A percentile compares a stretch with the other conserved stretches of the same genome.
phyloP scores from a whole-genome alignment of 2,888 invertebrate species.

The Brachypalpus laphriformis region DNA sequence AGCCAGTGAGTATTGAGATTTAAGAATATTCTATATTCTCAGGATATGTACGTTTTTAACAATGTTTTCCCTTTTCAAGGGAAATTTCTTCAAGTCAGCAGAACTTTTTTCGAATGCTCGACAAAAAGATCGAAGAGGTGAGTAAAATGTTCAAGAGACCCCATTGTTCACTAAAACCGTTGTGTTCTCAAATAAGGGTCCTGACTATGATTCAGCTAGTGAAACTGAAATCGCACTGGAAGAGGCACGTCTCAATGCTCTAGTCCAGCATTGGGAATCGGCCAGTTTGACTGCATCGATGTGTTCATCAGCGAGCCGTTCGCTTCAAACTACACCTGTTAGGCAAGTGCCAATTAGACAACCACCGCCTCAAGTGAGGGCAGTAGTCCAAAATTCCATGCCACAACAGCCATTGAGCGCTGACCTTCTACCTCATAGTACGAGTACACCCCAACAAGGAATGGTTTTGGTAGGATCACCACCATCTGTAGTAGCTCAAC shows the following conservation, averaged over 20 bases:
- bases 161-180: neutral
- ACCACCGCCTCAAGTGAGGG: conserved; percentile 77
- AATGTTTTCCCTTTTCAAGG: conserved; percentile 84
- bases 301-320: conserved; percentile 84
- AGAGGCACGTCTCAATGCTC: conserved; percentile 86
- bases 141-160: conserved; percentile 78
- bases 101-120: conserved; percentile 96
- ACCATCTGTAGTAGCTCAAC: conserved; percentile 74
- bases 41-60: conserved; percentile 49
- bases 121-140: conserved; percentile 95
- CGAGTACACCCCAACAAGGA: conserved; percentile 55
- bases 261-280: conserved; percentile 91
- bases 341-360: conserved; percentile 81
- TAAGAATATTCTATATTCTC: neutral
- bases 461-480: conserved; percentile 64
- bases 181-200: conserved; percentile 85
- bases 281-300: conserved; percentile 85
- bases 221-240: conserved; percentile 89
- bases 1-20: conserved; percentile 83
- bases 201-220: conserved; percentile 91
- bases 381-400: conserved; percentile 76
- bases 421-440: conserved; percentile 81
- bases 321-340: conserved; percentile 84
- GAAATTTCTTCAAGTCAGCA: conserved; percentile 95
- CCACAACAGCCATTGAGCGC: conserved; percentile 77